Base-by-base conservation (phyloP, 1,140 invertebrate species). In the Drosophila asahinai region DNA sequence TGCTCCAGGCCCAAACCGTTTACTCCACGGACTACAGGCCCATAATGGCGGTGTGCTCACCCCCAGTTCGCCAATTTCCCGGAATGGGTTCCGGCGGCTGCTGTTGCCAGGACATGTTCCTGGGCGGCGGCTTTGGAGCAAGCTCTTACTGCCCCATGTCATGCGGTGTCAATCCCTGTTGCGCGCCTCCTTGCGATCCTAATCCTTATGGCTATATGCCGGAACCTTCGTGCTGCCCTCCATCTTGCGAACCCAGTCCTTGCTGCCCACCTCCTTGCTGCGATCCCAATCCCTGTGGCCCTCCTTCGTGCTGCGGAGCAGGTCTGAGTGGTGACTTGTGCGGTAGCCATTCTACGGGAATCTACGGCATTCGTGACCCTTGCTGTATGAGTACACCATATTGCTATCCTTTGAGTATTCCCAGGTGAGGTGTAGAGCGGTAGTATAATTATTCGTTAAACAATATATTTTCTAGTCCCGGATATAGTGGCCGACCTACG, bases 21-120 rank as follows among this genome's bases (percentile, higher is more conserved):
- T 86, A 86, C 33, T 19, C 17, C 22, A 48, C 47, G 4, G 81
- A 86, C 25, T 86, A 79, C 19, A 54, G 40, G 5, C 74, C 77
- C 2, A n/a, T 63, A 8, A 2, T 11, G 8, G 4, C 1, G 0
- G 15, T 7, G 2, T 54, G 65, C 65, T 68, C 27, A 7, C 27
- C 81, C 27, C 52, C 49, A 2, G 59, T 72, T 7, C 51, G 74
- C 22, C 64, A 66, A 6, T 78, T 74, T 59, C 52, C 52, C 33
- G 36, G 3, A 12, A 38, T 38, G 8, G 0, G 25, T n/a, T 52
- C 2, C 22, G n/a, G 5, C n/a, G 43, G 55, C 5, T 64, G 43
- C 55, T 9, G 42, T 14, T 64, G 42, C 27, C 15, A 33, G 45
- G 38, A 55, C 3, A 11, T 72, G 33, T 40, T 22, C 19, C 38